These are phyloP conservation scores for Peromyscus melanophrys DNA, from an alignment of 2,797 vertebrate genomes.

Conservation along the genomic window DNA sequence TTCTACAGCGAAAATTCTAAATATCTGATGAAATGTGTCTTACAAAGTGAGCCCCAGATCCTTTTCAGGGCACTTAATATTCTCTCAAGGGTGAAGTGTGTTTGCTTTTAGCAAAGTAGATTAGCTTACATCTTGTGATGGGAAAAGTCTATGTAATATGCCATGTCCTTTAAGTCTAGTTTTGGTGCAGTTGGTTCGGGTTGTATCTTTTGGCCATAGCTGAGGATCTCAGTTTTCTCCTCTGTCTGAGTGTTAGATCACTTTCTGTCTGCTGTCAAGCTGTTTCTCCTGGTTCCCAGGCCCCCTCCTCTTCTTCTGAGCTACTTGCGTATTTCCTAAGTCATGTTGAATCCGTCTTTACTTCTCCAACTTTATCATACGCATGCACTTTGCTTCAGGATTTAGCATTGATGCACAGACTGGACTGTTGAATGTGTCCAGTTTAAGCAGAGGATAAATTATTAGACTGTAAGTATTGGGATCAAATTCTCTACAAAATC, in stretches of 20 bases:
- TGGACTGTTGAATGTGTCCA: not conserved
- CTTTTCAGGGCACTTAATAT: slow-evolving; percentile 76
- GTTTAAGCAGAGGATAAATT: slow-evolving; percentile 59
- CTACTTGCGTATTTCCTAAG: slow-evolving; percentile 49
- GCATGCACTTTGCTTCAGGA: not conserved
- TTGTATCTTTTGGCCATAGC: slow-evolving; percentile 84
- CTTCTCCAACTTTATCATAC: not conserved
- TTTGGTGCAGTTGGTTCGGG: slow-evolving; percentile 60
- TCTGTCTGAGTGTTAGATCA: slow-evolving; percentile 79
- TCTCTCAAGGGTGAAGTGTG: slow-evolving; percentile 78
- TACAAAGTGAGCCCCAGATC: slow-evolving; percentile 75
- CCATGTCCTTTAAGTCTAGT: slow-evolving; percentile 66
- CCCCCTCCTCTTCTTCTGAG: slow-evolving; percentile 49
- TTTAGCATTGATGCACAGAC: not conserved
- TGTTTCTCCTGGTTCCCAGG: slow-evolving; percentile 77
- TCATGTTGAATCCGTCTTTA: slow-evolving; percentile 40
- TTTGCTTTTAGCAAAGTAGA: slow-evolving; percentile 82
- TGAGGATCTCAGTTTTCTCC: slow-evolving; percentile 80
- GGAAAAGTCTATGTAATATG: slow-evolving; percentile 79
- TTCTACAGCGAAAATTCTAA: slow-evolving; percentile 78
- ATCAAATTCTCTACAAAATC: slow-evolving; percentile 46
- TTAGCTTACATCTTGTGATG: slow-evolving; percentile 82
- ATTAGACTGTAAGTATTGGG: not conserved
- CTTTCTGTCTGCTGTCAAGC: slow-evolving; percentile 81
- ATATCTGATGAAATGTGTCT: slow-evolving; percentile 82